Conservation (phyloP, 2,113 vertebrate species). For the Damaliscus lunatus region DNA sequence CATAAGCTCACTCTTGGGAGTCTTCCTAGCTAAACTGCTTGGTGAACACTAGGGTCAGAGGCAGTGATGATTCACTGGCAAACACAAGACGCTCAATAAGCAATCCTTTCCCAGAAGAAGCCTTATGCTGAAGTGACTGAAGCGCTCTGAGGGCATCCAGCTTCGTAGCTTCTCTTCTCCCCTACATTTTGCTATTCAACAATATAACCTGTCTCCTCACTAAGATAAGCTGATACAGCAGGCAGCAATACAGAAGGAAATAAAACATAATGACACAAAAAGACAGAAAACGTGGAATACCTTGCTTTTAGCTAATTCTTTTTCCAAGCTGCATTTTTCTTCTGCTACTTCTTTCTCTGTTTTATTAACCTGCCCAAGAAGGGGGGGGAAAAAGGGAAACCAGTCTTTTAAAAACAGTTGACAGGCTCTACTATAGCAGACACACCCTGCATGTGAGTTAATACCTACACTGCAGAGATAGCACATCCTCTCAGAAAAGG, state of each 20-base stretch:
- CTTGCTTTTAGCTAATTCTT: constrained; percentile 77
- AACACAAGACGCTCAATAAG: neutral
- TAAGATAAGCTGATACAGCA: neutral
- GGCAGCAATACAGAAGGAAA: neutral
- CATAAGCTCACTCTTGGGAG: neutral
- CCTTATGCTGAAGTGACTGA: neutral
- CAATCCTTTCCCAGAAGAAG: neutral
- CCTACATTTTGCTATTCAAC: neutral
- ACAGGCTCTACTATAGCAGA: neutral
- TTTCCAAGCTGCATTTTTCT: constrained; percentile 76
- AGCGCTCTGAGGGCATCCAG: neutral
- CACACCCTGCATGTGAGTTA: neutral
- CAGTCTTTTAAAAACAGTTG: neutral
- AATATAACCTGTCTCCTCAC: neutral
- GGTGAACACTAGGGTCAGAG: neutral
- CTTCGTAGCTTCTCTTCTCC: neutral
- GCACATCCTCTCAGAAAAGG: constrained; percentile 51
- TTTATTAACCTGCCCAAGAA: constrained; percentile 69
- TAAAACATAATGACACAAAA: neutral
- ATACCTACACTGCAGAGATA: constrained; percentile 39
- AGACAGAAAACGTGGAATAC: constrained; percentile 57
- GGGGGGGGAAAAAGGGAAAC: neutral
- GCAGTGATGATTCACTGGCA: neutral
- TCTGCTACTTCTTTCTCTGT: constrained; percentile 63
- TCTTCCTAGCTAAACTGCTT: neutral